Evolutionary conservation across 2,888 invertebrate species (phyloP), one percentile per base, ranked within the genome.

Genomic region (Pachliopta kotzebuea): DNA sequence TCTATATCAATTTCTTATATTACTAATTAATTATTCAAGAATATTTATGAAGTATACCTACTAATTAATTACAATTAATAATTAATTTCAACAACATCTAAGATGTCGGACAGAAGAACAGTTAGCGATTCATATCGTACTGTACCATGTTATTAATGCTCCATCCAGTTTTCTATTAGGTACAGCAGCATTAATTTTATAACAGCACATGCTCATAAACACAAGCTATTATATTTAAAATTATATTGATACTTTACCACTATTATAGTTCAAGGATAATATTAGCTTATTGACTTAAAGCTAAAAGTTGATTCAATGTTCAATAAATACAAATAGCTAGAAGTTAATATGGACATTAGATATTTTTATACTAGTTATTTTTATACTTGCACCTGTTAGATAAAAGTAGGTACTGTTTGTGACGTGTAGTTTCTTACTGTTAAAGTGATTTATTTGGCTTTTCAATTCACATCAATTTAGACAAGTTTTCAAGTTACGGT

Each of bases 41-140:
- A 2, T 14, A 37, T 37, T 37, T 37, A 37, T 37, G 3, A 37
- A 14, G 37, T 14, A 37, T 14, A 14, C 14, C 37, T 37, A 14
- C 11, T 29, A 56, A 57, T 57, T 24, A 37, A 37, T n/a, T 21
- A 2, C 52, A 17, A 62, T 57, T 18, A 63, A 26, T 83, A 85
- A 85, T 85, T 86, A 85, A 74, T 73, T 67, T 67, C 74, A 73
- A 75, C 78, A 76, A 71, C 71, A 74, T 74, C 73, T 72, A 76
- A 76, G 45, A 80, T 80, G 77, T 81, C 82, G 80, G 78, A 82
- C 84, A 85, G 79, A 76, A 82, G 80, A 85, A 86, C 86, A 85
- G 86, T 87, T 86, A 87, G 80, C 80, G 81, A 85, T 86, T 78
- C 80, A 80, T 84, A 86, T 85, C 84, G 81, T 82, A 82, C 84